Base-by-base conservation (phyloP, 2,797 vertebrate genomes). In the Acomys russatus region DNA sequence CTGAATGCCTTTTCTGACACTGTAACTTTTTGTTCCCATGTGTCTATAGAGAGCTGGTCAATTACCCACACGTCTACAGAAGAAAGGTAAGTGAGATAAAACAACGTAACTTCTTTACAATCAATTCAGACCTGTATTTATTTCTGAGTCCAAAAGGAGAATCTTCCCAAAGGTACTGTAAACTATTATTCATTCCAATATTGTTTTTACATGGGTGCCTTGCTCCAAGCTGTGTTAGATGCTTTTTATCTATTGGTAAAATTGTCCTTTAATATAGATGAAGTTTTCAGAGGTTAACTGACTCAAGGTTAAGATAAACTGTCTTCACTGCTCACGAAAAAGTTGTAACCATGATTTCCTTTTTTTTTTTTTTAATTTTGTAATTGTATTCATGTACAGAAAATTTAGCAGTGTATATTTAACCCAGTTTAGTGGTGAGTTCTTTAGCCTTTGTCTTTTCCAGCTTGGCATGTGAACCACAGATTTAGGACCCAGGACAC, bases 71-170 rank as follows among this genome's bases (percentile, higher is more conserved):
- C 78, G 51, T 82, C 95, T 95, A 91, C 83, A 76, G 23, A 83
- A 95, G 73, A 94, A 90, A 97, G 91, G 97, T 98, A 91, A 94
- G 96, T 94, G 82, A 78, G 25, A 79, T 14, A 74, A 92, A 92
- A 77, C 88, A 22, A 84, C 76, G 74, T 49, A 51, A 56, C 4
- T 91, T 76, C 38, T 9, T 80, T 87, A 54, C 79, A n/a, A 88
- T 68, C 77, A 88, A 23, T 82, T 94, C 49, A 74, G 83, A 93
- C 80, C 12, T 90, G 22, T 28, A 38, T 90, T 94, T 66, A 70
- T 44, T 83, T 78, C 80, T 92, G 77, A 95, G 77, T 74, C 74
- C 61, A 35, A 83, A 63, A 86, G 54, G 61, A 44, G 20, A 66
- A 80, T 78, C 91, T 95, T 71, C 28, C 68, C 51, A 6, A 51